phyloP scores from a whole-genome alignment of 2,113 vertebrate species.

The Columbina picui region DNA sequence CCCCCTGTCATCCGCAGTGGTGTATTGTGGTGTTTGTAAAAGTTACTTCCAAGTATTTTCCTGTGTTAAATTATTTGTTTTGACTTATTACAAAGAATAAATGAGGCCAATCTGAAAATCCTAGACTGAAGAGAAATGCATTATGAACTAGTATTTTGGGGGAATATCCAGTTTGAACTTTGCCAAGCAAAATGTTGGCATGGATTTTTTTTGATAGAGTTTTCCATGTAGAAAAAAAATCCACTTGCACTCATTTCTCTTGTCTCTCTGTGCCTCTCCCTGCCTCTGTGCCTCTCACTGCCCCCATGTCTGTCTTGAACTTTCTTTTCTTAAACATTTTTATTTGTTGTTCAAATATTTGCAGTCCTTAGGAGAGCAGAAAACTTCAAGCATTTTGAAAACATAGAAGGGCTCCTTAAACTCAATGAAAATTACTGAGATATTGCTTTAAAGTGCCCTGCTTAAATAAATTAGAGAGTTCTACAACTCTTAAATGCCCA shows the following conservation, averaged over 20 bases:
- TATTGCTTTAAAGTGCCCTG: conserved; percentile 62
- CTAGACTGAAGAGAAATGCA: neutral
- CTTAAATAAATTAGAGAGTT: conserved; percentile 78
- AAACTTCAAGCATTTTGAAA: conserved; percentile 71
- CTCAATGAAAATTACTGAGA: conserved; percentile 69
- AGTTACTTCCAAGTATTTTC: neutral
- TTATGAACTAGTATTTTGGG: neutral
- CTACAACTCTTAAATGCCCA: conserved; percentile 71
- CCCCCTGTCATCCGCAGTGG: neutral
- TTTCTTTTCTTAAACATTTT: conserved; percentile 28
- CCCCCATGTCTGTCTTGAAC: neutral
- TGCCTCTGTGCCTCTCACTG: neutral
- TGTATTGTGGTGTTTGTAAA: neutral
- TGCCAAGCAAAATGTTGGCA: neutral
- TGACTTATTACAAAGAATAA: neutral
- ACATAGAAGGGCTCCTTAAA: conserved; percentile 65
- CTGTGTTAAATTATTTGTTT: neutral
- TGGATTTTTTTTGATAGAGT: neutral
- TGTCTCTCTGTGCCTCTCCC: neutral
- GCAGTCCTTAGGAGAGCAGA: conserved; percentile 62
- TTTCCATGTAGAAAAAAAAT: neutral
- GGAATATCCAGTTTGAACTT: neutral
- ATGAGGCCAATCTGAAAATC: neutral
- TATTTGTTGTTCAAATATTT: conserved; percentile 74
- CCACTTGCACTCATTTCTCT: neutral